Base-by-base conservation (phyloP, 2,113 vertebrate species). In the Aleadryas rufinucha region DNA sequence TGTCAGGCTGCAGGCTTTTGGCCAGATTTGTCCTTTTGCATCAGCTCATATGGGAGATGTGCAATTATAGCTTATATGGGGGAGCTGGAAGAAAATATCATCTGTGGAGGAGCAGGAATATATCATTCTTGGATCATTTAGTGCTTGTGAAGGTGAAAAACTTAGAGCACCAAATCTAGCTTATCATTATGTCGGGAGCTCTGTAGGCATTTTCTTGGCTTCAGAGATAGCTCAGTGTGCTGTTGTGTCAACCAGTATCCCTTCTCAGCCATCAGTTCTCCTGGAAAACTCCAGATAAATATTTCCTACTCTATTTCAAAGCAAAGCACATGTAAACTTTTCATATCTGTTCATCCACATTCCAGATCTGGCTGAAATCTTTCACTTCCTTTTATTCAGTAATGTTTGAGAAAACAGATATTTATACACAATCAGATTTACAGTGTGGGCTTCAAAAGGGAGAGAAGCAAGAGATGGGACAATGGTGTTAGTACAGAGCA, bases 301-400 rank as follows among this genome's bases (percentile, higher is more conserved):
- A 84, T 66, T 77, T 91, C 79, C 68, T 77, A 33, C 27, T 74
- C 44, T n/a, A 91, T 95, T 94, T 95, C 91, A 96, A 94, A 94
- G 59, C 50, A 70, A 66, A 93, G 52, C 60, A 41, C 44, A 14
- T 47, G 42, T 93, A 86, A 95, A 92, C 68, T 59, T 77, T 49
- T 54, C 53, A 2, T 88, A 78, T 92, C 88, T 81, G 11, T 84
- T 88, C 35, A 74, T 93, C 50, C 47, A 30, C 56, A 12, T 93
- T 81, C 57, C 64, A 57, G 52, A 75, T 75, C 68, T 0, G 2
- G 44, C 76, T 87, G 86, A 82, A 82, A 90, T 94, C 37, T 81
- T 92, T 78, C 64, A 31, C 82, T 94, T 94, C 79, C 78, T 91
- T 94, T 93, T 91, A 93, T 90, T 94, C 95, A 95, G 61, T 68